Evolutionary conservation across 2,888 invertebrate genomes (phyloP).

Genomic region (Acronicta alni): DNA sequence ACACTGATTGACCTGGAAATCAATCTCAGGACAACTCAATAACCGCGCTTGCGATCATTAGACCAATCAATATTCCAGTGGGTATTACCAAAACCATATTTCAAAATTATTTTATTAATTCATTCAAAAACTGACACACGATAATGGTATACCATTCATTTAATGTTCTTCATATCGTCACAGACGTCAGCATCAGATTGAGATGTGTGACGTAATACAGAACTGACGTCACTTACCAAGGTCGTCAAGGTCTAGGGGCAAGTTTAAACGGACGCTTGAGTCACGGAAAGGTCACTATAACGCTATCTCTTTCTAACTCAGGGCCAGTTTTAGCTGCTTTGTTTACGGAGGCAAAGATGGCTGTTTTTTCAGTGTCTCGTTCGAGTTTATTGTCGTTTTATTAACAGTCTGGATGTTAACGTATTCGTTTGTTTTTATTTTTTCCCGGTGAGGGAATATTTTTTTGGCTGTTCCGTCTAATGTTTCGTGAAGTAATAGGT

Average conservation of each 20-base stretch:
- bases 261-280: slow-evolving; percentile 50
- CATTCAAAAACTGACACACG: slow-evolving; percentile 3
- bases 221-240: slow-evolving; percentile 55
- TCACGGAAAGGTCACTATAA: slow-evolving; percentile 35
- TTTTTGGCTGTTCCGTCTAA: neutral
- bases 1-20: too few relatives aligned
- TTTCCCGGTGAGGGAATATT: neutral
- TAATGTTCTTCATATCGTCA: neutral
- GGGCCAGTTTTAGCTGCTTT: slow-evolving; percentile 4
- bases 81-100: neutral
- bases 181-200: slow-evolving; percentile 6
- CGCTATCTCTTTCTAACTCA: slow-evolving; percentile 34
- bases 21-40: too few relatives aligned
- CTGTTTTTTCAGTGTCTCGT: slow-evolving; percentile 12
- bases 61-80: too few relatives aligned
- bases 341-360: slow-evolving; percentile 8
- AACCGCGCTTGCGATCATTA: too few relatives aligned
- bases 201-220: slow-evolving; percentile 27
- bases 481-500: neutral
- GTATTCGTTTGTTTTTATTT: slow-evolving; percentile 24
- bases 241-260: slow-evolving; percentile 49
- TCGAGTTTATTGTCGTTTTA: slow-evolving; percentile 17
- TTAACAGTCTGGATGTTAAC: slow-evolving; percentile 14
- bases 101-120: neutral
- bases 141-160: neutral